Evolutionary conservation across 2,113 vertebrate genomes (phyloP).

Genomic region (Chaetodon auriga): DNA sequence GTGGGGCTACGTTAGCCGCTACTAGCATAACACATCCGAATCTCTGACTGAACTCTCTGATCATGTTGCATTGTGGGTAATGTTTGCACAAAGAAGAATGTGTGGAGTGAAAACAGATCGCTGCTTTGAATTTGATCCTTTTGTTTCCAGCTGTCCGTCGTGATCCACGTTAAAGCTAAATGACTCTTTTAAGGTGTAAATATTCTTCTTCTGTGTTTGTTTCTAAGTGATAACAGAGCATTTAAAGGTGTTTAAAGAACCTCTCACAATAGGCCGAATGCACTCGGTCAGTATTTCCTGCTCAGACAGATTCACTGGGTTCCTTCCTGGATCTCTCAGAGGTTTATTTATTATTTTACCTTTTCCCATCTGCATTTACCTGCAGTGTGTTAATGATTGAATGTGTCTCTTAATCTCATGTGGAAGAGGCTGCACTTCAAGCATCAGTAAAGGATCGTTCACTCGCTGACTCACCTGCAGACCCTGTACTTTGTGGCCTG

Average conservation of each 20-base stretch:
- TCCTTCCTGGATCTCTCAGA: background rate
- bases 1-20: no score
- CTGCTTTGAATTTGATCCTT: no score
- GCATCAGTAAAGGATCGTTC: conserved; percentile 19
- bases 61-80: background rate
- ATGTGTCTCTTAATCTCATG: background rate
- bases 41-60: no score
- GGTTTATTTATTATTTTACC: background rate
- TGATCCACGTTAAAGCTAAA: no score
- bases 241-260: background rate
- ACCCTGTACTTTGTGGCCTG: background rate
- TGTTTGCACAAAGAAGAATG: background rate
- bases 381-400: conserved; percentile 29
- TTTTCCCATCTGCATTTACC: background rate
- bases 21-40: no score
- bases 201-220: no score
- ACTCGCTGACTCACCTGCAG: background rate
- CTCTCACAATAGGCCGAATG: background rate
- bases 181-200: no score
- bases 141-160: no score
- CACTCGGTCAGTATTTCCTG: no score
- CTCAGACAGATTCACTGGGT: background rate
- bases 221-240: background rate
- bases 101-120: background rate
- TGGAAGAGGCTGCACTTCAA: background rate